phyloP scores from a whole-genome alignment of 2,888 invertebrate species.

The Tetramorium bicarinatum region DNA sequence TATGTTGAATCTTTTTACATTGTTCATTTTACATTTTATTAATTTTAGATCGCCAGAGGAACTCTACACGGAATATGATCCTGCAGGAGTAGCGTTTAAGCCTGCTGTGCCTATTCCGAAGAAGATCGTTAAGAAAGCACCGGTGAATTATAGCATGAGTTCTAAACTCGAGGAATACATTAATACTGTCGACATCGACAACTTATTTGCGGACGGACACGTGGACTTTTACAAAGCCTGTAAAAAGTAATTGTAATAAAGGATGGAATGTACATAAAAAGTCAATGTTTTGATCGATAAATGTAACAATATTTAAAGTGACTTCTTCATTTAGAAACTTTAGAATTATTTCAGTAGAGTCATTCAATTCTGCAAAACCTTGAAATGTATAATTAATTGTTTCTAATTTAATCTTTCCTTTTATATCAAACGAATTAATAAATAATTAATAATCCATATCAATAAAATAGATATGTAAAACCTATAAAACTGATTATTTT shows the following conservation, averaged over 20 bases:
- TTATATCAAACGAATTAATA: neutral
- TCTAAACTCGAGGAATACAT: conserved; percentile 86
- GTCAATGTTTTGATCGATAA: neutral
- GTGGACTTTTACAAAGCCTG: conserved; percentile 75
- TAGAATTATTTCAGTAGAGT: neutral
- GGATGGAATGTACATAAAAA: neutral
- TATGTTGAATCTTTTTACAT: neutral
- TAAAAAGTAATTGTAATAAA: conserved; percentile 30
- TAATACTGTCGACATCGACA: conserved; percentile 78
- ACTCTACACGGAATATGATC: conserved; percentile 90
- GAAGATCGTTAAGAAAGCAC: conserved; percentile 84
- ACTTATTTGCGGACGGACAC: conserved; percentile 64
- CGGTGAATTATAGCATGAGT: conserved; percentile 84
- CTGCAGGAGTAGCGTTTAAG: conserved; percentile 91
- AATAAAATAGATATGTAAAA: neutral
- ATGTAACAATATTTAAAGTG: neutral
- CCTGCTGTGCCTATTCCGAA: conserved; percentile 91
- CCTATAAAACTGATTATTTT: no score
- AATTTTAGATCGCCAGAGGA: conserved; percentile 89
- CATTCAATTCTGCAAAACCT: neutral
- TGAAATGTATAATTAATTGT: neutral
- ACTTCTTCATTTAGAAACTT: neutral
- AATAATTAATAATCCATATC: neutral
- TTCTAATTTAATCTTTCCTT: neutral
- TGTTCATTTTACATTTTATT: conserved; percentile 7